A percentile compares a stretch with the other conserved stretches of the same genome.
These are phyloP conservation scores for Fabriciana adippe DNA, from an alignment of 2,888 invertebrate genomes.

Conservation along the genomic window DNA sequence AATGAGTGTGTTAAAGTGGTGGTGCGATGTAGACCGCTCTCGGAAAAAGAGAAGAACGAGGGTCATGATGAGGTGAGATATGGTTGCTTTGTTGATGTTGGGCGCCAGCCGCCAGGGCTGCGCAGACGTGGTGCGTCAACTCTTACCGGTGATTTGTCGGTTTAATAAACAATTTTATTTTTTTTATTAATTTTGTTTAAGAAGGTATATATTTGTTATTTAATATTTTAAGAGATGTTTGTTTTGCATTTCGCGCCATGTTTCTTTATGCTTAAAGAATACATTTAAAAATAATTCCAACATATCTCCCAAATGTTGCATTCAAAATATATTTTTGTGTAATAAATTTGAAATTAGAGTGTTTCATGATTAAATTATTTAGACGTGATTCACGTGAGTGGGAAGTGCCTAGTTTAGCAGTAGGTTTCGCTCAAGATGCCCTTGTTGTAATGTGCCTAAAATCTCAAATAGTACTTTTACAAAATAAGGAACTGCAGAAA, in stretches of 20 bases:
- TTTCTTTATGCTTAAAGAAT: too few species aligned
- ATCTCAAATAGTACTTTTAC: too few species aligned
- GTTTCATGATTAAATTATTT: slow-evolving; percentile 22
- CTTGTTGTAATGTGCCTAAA: neutral
- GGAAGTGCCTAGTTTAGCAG: slow-evolving; percentile 28
- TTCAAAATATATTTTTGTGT: neutral
- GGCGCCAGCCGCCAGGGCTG: slow-evolving; percentile 47
- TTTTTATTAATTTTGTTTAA: neutral
- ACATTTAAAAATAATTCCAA: too few species aligned
- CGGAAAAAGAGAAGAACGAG: slow-evolving; percentile 90
- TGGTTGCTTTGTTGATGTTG: slow-evolving; percentile 48
- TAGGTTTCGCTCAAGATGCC: slow-evolving; percentile 14
- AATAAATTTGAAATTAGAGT: slow-evolving; percentile 15
- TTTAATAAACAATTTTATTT: neutral
- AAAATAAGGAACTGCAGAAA: too few species aligned
- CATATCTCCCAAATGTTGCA: neutral
- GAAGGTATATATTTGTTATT: neutral
- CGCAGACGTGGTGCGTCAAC: slow-evolving; percentile 47
- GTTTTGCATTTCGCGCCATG: neutral
- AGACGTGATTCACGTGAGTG: slow-evolving; percentile 37
- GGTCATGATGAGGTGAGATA: slow-evolving; percentile 85
- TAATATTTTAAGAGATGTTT: neutral
- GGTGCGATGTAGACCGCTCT: slow-evolving; percentile 97
- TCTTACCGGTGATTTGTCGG: neutral
- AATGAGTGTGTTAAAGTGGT: slow-evolving; percentile 98